These are phyloP conservation scores for Dermatemys mawii DNA, from an alignment of 2,113 vertebrate species.

Conservation along the genomic window DNA sequence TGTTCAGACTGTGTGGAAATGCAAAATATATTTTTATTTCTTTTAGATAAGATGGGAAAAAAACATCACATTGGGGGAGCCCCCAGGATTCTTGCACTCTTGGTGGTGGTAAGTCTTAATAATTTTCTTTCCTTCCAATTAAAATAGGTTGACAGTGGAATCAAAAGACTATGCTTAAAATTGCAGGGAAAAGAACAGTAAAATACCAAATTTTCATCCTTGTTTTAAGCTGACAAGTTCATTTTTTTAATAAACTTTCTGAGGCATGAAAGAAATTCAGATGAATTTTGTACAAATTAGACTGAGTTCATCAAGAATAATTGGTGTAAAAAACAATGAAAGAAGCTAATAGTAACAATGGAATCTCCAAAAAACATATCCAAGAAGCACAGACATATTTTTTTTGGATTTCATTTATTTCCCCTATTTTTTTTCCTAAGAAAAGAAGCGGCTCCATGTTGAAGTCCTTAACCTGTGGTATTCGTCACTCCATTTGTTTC, in stretches of 20 bases:
- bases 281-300: background rate
- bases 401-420: background rate
- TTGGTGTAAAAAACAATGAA: background rate
- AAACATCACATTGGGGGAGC: conserved; percentile 99
- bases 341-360: background rate
- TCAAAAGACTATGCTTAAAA: background rate
- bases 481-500: background rate
- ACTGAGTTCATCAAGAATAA: background rate
- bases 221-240: background rate
- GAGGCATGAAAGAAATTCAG: background rate
- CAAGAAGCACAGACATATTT: background rate
- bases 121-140: conserved; percentile 29
- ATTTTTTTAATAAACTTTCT: background rate
- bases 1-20: background rate
- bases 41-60: conserved; percentile 99
- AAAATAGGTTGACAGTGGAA: background rate
- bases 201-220: background rate
- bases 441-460: background rate
- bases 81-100: conserved; percentile 98
- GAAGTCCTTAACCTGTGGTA: background rate
- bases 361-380: background rate
- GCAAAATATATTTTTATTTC: conserved; percentile 45
- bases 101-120: conserved; percentile 96
- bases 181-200: background rate
- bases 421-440: background rate